Evolutionary conservation across 2,113 vertebrate genomes (phyloP).

Genomic region (Sturnus vulgaris): DNA sequence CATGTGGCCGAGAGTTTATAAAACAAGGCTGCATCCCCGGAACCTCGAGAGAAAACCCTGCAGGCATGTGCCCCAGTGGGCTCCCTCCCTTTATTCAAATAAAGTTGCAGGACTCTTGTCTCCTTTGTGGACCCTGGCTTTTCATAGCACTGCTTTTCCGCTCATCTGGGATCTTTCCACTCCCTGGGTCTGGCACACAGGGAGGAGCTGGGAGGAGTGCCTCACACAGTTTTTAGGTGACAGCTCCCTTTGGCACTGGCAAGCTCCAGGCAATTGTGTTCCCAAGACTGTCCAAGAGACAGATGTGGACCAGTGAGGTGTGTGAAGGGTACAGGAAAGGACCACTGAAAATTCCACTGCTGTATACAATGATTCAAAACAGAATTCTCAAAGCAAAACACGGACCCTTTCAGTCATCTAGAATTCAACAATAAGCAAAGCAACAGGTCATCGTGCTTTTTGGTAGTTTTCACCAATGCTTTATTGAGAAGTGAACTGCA

Average conservation of each 20-base stretch:
- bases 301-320: background rate
- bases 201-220: accelerated
- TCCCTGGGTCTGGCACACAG: accelerated
- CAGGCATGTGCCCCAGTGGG: accelerated
- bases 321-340: background rate
- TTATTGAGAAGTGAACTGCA: background rate
- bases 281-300: background rate
- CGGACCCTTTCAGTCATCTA: background rate
- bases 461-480: background rate
- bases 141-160: accelerated
- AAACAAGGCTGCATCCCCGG: accelerated
- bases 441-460: background rate
- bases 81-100: background rate
- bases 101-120: background rate
- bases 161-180: background rate
- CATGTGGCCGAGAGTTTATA: accelerated
- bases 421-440: background rate
- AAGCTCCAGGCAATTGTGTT: accelerated
- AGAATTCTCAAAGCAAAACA: background rate
- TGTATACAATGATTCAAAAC: background rate
- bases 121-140: background rate
- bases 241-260: background rate
- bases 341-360: background rate
- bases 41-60: background rate
- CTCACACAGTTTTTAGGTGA: background rate